A percentile compares a stretch with the other conserved stretches of the same genome.
These are phyloP conservation scores for Clarias laeviceps DNA, from an alignment of 2,797 vertebrate species.

Conservation along the genomic window DNA sequence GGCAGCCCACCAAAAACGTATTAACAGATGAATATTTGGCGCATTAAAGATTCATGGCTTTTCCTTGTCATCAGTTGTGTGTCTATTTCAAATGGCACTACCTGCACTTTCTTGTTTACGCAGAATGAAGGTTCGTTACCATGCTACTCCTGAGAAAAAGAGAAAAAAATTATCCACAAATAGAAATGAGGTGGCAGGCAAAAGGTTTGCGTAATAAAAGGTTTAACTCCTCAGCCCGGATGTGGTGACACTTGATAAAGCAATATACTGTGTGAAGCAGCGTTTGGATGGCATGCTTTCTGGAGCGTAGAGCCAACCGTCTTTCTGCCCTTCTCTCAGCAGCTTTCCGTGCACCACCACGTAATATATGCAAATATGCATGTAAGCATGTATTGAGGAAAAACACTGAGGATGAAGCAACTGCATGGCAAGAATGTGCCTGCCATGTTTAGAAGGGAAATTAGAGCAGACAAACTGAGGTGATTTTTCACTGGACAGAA, in stretches of 20 bases:
- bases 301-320: neutral
- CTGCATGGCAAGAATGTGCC: conserved; percentile 52
- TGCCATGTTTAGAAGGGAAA: conserved; percentile 41
- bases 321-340: conserved; percentile 37
- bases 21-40: conserved; percentile 50
- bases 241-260: conserved; percentile 30
- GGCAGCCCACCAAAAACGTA: conserved; percentile 52
- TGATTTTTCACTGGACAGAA: conserved; percentile 33
- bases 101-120: conserved; percentile 19
- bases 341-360: conserved; percentile 45
- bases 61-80: conserved; percentile 38
- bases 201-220: conserved; percentile 18
- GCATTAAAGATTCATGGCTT: conserved; percentile 55
- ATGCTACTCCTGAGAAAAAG: neutral
- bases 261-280: conserved; percentile 19
- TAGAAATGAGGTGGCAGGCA: neutral
- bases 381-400: conserved; percentile 49
- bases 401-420: conserved; percentile 47
- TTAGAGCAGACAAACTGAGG: conserved; percentile 32
- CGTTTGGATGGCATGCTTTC: conserved; percentile 37
- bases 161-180: neutral
- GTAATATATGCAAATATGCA: conserved; percentile 53
- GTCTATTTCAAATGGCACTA: conserved; percentile 40
- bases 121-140: neutral
- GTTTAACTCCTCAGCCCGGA: conserved; percentile 21